phyloP scores from a whole-genome alignment of 1,140 invertebrate species.

The Brachionus sp. region DNA sequence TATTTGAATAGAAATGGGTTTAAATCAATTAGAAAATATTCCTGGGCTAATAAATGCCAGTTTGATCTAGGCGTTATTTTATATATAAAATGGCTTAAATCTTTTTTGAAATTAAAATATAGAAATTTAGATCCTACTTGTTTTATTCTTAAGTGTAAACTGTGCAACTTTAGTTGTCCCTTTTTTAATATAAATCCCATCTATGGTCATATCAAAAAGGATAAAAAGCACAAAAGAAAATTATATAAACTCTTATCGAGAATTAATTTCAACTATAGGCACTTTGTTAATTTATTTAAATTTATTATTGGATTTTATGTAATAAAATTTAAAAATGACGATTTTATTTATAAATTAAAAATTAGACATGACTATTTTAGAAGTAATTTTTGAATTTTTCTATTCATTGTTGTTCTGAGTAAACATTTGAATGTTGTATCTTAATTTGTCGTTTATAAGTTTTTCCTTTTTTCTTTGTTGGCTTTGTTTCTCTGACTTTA shows the following conservation, averaged over 20 bases:
- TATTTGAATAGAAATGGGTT: neutral
- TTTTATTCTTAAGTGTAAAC: neutral
- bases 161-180: neutral
- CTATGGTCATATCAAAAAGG: neutral
- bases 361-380: neutral
- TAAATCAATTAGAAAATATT: slow-evolving; percentile 17
- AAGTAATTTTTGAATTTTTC: neutral
- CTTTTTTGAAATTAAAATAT: neutral
- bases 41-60: neutral
- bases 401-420: neutral
- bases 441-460: neutral
- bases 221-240: neutral
- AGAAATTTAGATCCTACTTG: neutral
- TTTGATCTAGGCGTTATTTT: neutral
- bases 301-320: neutral
- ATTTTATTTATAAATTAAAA: slow-evolving; percentile 1
- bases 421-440: neutral
- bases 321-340: neutral
- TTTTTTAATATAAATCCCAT: neutral
- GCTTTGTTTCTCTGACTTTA: no score
- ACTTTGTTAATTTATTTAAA: neutral
- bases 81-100: slow-evolving; percentile 14
- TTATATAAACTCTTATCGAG: neutral
- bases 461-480: no score
- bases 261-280: neutral